Evolutionary conservation across 2,888 invertebrate species (phyloP), one percentile per base, ranked within the genome.

Genomic region (Drosophila mettleri): DNA sequence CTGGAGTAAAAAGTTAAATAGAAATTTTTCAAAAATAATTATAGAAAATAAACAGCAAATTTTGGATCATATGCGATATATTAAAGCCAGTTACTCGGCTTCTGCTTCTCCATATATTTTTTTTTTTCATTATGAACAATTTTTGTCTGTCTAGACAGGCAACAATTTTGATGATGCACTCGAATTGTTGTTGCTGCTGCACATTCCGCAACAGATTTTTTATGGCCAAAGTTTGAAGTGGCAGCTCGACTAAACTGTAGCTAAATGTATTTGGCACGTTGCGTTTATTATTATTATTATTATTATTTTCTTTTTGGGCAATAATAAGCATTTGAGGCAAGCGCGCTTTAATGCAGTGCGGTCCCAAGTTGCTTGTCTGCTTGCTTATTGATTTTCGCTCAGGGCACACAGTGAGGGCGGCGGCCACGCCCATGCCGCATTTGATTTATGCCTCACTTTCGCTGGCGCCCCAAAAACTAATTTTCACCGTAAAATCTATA

Each of bases 371-470:
- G 43, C 34, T 61, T 58, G 74, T 61, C 61, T 66, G 49, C 52
- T 57, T 18, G 12, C 27, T 38, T 74, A 78, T 78, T 64, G 81
- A 78, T 78, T 78, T 73, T 78, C 59, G 16, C 38, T 58, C 52
- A 52, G 49, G 34, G 53, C 59, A 8, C n/a, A n/a, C n/a, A n/a
- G n/a, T 4, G 38, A 10, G 52, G 34, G 18, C 22, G 36, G 22
- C 39, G 45, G 38, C 58, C 62, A 68, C 74, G 55, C 75, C 79
- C 39, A 12, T 9, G 3, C 38, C 74, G 16, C 51, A 52, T 75
- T 79, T 75, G 78, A 78, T 78, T 78, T 78, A 78, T 80, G 78
- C 65, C 27, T 62, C 73, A 78, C 74, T 78, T 80, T 73, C 73
- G 62, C 64, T 43, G 65, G 22, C 41, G 39, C 16, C 27, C 34